phyloP scores from a whole-genome alignment of 2,113 vertebrate genomes.

The Cottus gobio region DNA sequence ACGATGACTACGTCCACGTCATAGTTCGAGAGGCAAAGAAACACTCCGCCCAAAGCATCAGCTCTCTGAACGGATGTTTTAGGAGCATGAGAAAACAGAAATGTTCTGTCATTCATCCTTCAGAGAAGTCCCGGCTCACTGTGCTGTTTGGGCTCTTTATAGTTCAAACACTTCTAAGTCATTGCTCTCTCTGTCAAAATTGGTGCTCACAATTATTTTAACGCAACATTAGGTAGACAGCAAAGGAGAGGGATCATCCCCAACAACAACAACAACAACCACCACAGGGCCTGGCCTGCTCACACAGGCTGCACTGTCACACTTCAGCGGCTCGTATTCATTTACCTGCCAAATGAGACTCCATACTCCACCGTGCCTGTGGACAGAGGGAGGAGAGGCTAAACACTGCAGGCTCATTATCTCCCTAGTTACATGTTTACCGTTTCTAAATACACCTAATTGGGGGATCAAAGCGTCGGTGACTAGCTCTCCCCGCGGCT shows the following conservation, averaged over 20 bases:
- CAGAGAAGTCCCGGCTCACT: not conserved
- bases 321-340: constrained; percentile 70
- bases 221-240: constrained; percentile 38
- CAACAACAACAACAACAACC: constrained; percentile 29
- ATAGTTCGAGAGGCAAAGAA: too few relatives aligned
- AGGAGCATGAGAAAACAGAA: not conserved
- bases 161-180: constrained; percentile 6
- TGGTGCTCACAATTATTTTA: constrained; percentile 24
- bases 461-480: constrained; percentile 69
- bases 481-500: constrained; percentile 36
- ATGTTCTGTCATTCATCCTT: not conserved
- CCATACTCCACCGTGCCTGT: constrained; percentile 40
- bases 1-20: too few relatives aligned
- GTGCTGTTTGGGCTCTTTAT: not conserved
- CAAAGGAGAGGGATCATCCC: constrained; percentile 4
- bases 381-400: constrained; percentile 49
- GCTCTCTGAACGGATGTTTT: not conserved
- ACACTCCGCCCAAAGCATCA: too few relatives aligned
- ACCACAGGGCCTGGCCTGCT: constrained; percentile 44
- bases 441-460: constrained; percentile 77
- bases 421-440: constrained; percentile 77
- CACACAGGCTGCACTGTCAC: constrained; percentile 61
- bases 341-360: constrained; percentile 76
- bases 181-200: constrained; percentile 3
- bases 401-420: constrained; percentile 77